Evolutionary conservation across 2,113 vertebrate species (phyloP).

Genomic region (Calidris pugnax): DNA sequence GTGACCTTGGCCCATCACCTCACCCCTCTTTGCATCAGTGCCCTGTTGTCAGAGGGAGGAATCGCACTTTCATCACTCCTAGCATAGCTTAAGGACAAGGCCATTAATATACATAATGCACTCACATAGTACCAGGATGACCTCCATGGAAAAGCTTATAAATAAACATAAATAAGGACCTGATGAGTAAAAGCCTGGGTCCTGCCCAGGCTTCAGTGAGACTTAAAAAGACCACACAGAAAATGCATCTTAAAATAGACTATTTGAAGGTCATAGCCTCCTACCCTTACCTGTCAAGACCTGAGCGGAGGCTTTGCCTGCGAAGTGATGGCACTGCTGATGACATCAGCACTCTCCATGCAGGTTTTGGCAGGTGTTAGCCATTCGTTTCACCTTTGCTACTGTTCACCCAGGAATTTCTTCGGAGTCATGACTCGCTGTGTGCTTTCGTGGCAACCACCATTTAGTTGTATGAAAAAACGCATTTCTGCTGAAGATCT

Average conservation of each 20-base stretch:
- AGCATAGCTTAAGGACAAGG: slow-evolving; percentile 40
- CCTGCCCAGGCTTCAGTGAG: slow-evolving; percentile 56
- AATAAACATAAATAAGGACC: slow-evolving; percentile 67
- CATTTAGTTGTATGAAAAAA: slow-evolving; percentile 48
- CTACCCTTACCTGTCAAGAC: slow-evolving; percentile 64
- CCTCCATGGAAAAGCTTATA: slow-evolving; percentile 60
- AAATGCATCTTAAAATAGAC: slow-evolving; percentile 67
- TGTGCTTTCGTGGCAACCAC: slow-evolving; percentile 58
- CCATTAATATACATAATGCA: slow-evolving; percentile 65
- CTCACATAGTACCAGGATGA: slow-evolving; percentile 30
- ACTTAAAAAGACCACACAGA: slow-evolving; percentile 52
- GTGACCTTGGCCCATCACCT: slow-evolving; percentile 7
- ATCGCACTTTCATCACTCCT: slow-evolving; percentile 15
- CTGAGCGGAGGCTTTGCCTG: slow-evolving; percentile 34
- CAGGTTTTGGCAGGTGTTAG: slow-evolving; percentile 65
- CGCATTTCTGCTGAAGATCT: slow-evolving; percentile 26
- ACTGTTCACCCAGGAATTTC: slow-evolving; percentile 72
- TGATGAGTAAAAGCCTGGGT: slow-evolving; percentile 55
- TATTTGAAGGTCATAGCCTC: slow-evolving; percentile 63
- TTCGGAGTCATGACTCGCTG: slow-evolving; percentile 57
- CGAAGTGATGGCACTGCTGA: slow-evolving; percentile 59
- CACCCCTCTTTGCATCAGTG: neutral
- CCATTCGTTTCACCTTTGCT: slow-evolving; percentile 61
- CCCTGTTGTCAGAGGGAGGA: neutral
- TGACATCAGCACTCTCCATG: slow-evolving; percentile 69